Conservation (phyloP, 2,113 vertebrate species). For the Seriola aureovittata region DNA sequence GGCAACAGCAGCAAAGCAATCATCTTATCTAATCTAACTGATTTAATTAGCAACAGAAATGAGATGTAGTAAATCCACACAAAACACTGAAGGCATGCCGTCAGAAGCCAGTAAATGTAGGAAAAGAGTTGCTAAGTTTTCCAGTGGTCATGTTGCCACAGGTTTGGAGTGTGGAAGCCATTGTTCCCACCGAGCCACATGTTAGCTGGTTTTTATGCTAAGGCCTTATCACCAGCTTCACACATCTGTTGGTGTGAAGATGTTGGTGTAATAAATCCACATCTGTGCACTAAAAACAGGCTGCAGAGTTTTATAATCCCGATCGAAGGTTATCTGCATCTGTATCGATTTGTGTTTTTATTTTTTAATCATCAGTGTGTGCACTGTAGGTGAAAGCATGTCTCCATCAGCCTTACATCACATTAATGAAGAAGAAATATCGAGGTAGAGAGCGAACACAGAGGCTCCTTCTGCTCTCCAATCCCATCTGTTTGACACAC, state of each 20-base stretch:
- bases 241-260: slow-evolving; percentile 54
- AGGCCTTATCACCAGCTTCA: slow-evolving; percentile 35
- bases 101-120: not conserved
- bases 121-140: not conserved
- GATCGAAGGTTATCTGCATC: slow-evolving; percentile 40
- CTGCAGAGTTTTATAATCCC: slow-evolving; percentile 24
- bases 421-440: slow-evolving; percentile 66
- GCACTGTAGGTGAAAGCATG: slow-evolving; percentile 47
- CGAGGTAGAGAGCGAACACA: slow-evolving; percentile 65
- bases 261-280: slow-evolving; percentile 26
- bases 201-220: slow-evolving; percentile 19
- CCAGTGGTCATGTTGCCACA: not conserved
- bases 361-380: slow-evolving; percentile 21
- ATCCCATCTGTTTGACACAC: slow-evolving; percentile 85
- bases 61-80: not conserved
- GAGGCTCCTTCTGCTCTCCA: slow-evolving; percentile 77
- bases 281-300: slow-evolving; percentile 26
- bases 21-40: not conserved
- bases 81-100: not conserved
- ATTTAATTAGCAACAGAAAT: slow-evolving; percentile 16
- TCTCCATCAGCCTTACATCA: slow-evolving; percentile 59
- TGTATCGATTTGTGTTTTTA: slow-evolving; percentile 36
- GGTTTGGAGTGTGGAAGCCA: slow-evolving; percentile 8
- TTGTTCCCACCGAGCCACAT: slow-evolving; percentile 48
- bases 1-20: not conserved